Percentiles rank a stretch among this genome's conserved stretches.
These are phyloP conservation scores for Buceros bicornis DNA, from an alignment of 2,797 vertebrate species.

Conservation along the genomic window DNA sequence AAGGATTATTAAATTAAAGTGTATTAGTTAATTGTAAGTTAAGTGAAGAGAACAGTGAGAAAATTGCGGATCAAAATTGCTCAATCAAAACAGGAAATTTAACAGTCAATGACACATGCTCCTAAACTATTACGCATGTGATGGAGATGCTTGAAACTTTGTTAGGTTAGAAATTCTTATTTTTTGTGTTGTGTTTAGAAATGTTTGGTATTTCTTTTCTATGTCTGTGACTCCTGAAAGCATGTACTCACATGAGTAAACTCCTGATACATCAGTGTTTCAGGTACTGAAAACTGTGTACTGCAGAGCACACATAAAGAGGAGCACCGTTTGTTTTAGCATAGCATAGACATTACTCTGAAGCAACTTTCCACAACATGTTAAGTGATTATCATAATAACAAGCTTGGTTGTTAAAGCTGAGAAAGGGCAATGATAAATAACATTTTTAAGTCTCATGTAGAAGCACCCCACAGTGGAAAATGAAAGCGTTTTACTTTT, in stretches of 20 bases:
- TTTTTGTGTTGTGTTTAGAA: not conserved
- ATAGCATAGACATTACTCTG: not conserved
- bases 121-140: not conserved
- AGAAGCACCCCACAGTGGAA: not conserved
- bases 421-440: not conserved
- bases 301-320: not conserved
- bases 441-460: not conserved
- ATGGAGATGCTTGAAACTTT: not conserved
- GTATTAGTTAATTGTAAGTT: not conserved
- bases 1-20: constrained; percentile 1
- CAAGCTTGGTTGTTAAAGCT: not conserved
- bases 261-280: not conserved
- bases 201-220: not conserved
- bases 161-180: not conserved
- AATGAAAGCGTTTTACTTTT: not conserved
- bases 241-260: not conserved
- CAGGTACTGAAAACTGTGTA: not conserved
- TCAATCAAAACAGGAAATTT: not conserved
- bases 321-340: not conserved
- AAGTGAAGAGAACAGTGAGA: not conserved
- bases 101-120: not conserved
- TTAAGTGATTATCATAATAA: too few species aligned
- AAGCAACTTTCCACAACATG: not conserved
- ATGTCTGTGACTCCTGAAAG: not conserved
- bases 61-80: not conserved